Evolutionary conservation across 2,797 vertebrate species (phyloP).

Genomic region (Oreochromis grahami): DNA sequence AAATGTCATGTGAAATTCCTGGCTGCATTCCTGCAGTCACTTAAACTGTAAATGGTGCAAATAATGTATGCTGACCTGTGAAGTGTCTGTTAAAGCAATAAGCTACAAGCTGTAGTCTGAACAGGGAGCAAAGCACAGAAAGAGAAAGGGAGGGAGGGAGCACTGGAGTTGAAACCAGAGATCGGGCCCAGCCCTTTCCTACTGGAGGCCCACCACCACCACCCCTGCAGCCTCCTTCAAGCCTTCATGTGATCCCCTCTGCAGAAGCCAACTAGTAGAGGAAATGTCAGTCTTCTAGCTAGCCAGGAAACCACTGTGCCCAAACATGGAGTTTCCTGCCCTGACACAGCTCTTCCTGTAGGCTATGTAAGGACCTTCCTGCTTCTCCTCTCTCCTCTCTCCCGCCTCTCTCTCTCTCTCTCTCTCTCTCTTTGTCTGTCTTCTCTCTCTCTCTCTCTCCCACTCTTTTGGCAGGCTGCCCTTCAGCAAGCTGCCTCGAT

Average conservation of each 20-base stretch:
- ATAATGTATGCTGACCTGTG: conserved; percentile 30
- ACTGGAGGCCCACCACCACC: conserved; percentile 57
- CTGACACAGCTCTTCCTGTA: conserved; percentile 83
- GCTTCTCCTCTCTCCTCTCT: conserved; percentile 57
- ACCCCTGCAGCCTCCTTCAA: conserved; percentile 72
- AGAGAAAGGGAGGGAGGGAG: conserved; percentile 6
- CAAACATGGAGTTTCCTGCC: conserved; percentile 82
- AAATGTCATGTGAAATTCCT: neutral
- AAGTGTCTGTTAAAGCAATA: conserved; percentile 47
- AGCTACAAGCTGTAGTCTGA: conserved; percentile 33
- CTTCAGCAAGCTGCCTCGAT: conserved; percentile 62
- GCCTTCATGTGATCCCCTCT: conserved; percentile 78
- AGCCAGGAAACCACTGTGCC: conserved; percentile 80
- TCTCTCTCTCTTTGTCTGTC: neutral
- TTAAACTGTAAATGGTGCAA: conserved; percentile 6
- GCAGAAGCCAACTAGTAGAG: conserved; percentile 75
- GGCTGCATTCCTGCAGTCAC: neutral
- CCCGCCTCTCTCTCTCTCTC: conserved; percentile 21
- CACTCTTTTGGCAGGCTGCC: conserved; percentile 74
- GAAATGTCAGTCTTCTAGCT: conserved; percentile 80
- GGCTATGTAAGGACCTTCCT: conserved; percentile 89
- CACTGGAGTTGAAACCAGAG: conserved; percentile 59
- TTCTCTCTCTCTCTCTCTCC: conserved; percentile 37
- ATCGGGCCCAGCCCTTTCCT: conserved; percentile 50
- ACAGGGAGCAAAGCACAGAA: conserved; percentile 8